These are phyloP conservation scores for Cinclus mexicanus DNA, from an alignment of 2,113 vertebrate species.

Conservation along the genomic window DNA sequence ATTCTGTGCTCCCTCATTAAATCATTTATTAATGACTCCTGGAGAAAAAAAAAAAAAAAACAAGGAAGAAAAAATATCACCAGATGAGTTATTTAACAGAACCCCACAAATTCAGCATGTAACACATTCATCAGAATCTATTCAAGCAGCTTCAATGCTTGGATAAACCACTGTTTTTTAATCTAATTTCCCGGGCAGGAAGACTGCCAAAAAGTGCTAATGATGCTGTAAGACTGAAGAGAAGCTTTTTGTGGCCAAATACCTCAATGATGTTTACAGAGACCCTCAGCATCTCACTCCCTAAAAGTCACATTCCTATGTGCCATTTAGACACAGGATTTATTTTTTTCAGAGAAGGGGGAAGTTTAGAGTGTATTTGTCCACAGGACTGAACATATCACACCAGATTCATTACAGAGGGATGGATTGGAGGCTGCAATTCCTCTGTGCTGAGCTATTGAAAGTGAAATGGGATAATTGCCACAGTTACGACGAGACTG, in stretches of 20 bases:
- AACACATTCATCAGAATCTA: conserved; percentile 56
- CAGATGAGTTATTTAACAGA: conserved; percentile 49
- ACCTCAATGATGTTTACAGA: conserved; percentile 2
- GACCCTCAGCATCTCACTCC: conserved; percentile 18
- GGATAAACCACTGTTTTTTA: conserved; percentile 55
- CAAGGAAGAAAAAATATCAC: neutral
- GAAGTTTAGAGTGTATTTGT: neutral
- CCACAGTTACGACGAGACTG: conserved; percentile 77
- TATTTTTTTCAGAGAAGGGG: neutral
- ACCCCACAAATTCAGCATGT: conserved; percentile 10
- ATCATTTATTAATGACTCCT: conserved; percentile 24
- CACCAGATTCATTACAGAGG: conserved; percentile 72
- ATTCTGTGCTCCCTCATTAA: conserved; percentile 32
- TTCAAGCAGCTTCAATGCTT: conserved; percentile 49
- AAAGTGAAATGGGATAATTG: conserved; percentile 83
- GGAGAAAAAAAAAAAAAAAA: neutral
- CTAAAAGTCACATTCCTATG: neutral
- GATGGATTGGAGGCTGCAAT: conserved; percentile 67
- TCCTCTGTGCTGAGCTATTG: conserved; percentile 74
- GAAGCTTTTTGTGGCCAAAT: conserved; percentile 34
- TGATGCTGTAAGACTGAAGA: conserved; percentile 37
- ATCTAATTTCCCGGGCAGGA: conserved; percentile 65
- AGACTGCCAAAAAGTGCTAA: conserved; percentile 61
- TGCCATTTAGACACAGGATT: neutral
- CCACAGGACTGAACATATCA: conserved; percentile 15